Evolutionary conservation across 2,888 invertebrate genomes (phyloP), one percentile per base, ranked within the genome.

Genomic region (Nebria brevicollis): DNA sequence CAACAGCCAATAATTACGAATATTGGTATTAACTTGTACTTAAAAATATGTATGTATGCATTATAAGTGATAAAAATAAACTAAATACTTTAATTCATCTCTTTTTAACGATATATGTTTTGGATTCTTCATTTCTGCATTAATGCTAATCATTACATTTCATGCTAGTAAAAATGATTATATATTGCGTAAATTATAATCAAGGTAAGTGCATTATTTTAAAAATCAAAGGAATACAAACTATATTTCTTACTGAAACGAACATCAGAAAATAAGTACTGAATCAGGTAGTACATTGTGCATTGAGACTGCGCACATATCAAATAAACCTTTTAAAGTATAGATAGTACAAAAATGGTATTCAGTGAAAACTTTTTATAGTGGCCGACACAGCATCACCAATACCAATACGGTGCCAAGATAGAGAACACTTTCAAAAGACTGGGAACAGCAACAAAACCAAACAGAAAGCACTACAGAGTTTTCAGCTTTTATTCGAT

Each of bases 331-430:
- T 54, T 54, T 54, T 54, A 54, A 3, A 13, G 13, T 54, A 54
- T 7, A 54, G 54, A 54, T 3, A 54, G 7, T 54, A 54, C 54
- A 54, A 7, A 54, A 11, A 54, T 54, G 8, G 54, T 54, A 8
- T 54, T 70, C 70, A 70, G 34, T 13, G 26, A 25, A 70, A 70
- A 70, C 70, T 70, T 20, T 70, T 70, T 13, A 70, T 11, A 70
- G 70, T 70, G 70, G 70, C 26, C 70, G 20, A 70, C 25, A 54
- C 13, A 54, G 54, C 54, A 54, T 11, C 54, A 34, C 34, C 34
- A 34, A 34, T 13, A 54, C 54, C 54, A 54, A 54, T 70, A 10
- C 70, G 70, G 25, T 25, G 25, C 11, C 4, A 54, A 54, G 54
- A 54, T 54, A 54, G 54, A 54, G 54, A 54, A 54, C 13, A 26